Percentiles rank a stretch among this genome's conserved stretches.
These are phyloP conservation scores for Nezara viridula DNA, from an alignment of 2,888 invertebrate species.

Conservation along the genomic window DNA sequence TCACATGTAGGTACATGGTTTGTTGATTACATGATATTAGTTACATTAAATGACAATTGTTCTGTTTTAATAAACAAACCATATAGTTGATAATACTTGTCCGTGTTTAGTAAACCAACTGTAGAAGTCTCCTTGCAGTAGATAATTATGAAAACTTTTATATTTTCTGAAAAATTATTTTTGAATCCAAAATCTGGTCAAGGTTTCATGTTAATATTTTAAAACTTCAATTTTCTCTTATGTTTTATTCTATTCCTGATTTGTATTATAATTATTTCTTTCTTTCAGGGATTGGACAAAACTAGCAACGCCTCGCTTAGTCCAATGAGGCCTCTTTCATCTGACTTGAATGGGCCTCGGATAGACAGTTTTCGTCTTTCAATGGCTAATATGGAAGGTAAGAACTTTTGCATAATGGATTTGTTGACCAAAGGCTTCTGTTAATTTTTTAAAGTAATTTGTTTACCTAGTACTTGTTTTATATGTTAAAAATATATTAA, in stretches of 20 bases:
- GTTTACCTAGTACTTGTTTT: too few species aligned
- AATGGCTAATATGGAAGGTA: slow-evolving; percentile 92
- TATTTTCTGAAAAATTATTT: neutral
- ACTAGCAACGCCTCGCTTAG: slow-evolving; percentile 70
- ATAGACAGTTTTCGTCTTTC: slow-evolving; percentile 94
- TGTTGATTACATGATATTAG: neutral
- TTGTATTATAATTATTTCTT: neutral
- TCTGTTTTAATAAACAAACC: neutral
- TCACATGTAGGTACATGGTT: slow-evolving; percentile 28
- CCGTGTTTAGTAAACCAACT: neutral
- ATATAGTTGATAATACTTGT: neutral
- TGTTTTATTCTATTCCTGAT: neutral
- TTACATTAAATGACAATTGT: neutral
- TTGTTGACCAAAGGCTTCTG: too few species aligned
- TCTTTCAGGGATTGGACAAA: slow-evolving; percentile 79
- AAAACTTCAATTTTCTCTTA: neutral
- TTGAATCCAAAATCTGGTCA: neutral
- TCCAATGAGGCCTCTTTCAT: slow-evolving; percentile 72
- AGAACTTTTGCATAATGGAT: slow-evolving; percentile 64
- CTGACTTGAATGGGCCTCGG: slow-evolving; percentile 83
- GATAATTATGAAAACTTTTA: neutral
- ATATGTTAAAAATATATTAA: too few species aligned
- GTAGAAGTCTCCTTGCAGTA: neutral
- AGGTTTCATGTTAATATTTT: neutral
- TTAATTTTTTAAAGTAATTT: too few species aligned